These are phyloP conservation scores for Muntiacus reevesi DNA, from an alignment of 2,113 vertebrate species.

Conservation along the genomic window DNA sequence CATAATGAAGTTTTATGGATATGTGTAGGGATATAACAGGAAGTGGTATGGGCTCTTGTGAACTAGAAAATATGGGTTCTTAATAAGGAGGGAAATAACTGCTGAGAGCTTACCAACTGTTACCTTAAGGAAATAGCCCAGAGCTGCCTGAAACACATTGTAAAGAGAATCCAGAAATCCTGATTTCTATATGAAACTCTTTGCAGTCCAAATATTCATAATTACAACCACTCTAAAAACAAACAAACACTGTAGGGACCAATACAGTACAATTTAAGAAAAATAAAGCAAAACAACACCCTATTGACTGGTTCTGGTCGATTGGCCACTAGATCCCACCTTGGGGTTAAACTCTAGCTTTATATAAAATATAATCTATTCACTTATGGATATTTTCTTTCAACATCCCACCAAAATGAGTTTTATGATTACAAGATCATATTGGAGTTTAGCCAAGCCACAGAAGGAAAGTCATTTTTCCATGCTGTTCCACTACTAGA, in stretches of 20 bases:
- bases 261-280: not conserved
- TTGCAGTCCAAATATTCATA: not conserved
- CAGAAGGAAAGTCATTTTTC: not conserved
- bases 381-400: not conserved
- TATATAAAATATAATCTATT: not conserved
- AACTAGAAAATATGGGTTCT: not conserved
- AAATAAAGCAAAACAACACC: not conserved
- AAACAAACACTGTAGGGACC: not conserved
- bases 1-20: not conserved
- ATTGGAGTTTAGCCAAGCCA: not conserved
- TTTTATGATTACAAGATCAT: not conserved
- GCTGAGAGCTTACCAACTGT: not conserved
- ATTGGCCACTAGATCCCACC: not conserved
- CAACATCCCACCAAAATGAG: not conserved
- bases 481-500: fast-evolving
- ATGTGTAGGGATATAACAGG: not conserved
- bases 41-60: not conserved
- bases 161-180: not conserved
- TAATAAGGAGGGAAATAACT: not conserved
- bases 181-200: not conserved
- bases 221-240: not conserved
- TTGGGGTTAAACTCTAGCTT: not conserved
- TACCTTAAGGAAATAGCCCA: not conserved
- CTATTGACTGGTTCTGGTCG: not conserved
- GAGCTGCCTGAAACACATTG: not conserved